These are phyloP conservation scores for Gorsachius goisagi DNA, from an alignment of 2,113 vertebrate genomes.

Conservation along the genomic window DNA sequence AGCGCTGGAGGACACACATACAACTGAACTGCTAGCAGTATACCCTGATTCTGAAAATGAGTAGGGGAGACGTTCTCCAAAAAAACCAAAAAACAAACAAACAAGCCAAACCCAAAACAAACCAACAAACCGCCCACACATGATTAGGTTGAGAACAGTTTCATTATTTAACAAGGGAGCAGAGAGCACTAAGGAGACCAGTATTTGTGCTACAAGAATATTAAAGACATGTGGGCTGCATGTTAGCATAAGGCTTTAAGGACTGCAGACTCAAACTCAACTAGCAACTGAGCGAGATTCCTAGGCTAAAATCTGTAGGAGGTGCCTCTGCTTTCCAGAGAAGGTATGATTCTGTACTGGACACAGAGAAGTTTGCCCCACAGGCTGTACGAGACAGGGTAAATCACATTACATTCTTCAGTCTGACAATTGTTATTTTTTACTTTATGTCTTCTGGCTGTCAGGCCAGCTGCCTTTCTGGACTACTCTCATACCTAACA, in stretches of 20 bases:
- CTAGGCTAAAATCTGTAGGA: not conserved
- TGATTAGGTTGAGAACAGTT: not conserved
- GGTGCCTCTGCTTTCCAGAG: not conserved
- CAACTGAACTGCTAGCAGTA: not conserved
- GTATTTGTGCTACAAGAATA: not conserved
- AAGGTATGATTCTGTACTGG: not conserved
- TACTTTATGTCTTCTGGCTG: not conserved
- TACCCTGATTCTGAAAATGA: not conserved
- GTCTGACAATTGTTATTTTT: not conserved
- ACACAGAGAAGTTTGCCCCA: not conserved
- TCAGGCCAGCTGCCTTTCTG: not conserved
- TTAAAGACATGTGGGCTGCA: not conserved
- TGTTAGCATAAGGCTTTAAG: not conserved
- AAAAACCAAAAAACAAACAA: not conserved
- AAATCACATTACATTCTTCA: not conserved
- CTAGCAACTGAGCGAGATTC: not conserved
- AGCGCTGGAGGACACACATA: not conserved
- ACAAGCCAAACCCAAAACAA: no score
- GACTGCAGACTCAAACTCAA: not conserved
- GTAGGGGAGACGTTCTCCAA: not conserved
- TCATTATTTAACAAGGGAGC: not conserved
- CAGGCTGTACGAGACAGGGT: not conserved
- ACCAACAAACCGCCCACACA: accelerated
- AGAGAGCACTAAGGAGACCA: not conserved
- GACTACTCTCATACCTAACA: not conserved